Conservation (phyloP, 2,888 invertebrate species). For the Coelinius sp. region DNA sequence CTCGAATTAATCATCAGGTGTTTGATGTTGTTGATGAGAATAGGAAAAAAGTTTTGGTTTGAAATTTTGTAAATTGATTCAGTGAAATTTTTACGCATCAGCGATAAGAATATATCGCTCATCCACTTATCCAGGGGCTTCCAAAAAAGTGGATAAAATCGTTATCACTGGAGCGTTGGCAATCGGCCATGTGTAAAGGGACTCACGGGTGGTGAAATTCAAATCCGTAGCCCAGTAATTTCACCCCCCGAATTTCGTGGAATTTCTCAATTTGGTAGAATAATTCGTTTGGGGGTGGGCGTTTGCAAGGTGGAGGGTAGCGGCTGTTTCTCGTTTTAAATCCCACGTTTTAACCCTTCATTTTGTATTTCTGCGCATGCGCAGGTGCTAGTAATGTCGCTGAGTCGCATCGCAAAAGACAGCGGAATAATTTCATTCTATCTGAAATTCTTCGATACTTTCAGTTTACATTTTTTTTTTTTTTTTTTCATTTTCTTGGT, state of each 20-base stretch:
- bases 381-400: neutral
- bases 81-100: constrained; percentile 19
- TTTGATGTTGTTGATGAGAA: too few relatives aligned
- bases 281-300: neutral
- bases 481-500: constrained; percentile 1
- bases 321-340: neutral
- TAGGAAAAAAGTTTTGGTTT: too few relatives aligned
- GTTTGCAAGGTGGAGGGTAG: neutral
- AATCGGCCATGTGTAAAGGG: constrained; percentile 2
- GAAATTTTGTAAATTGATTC: too few relatives aligned
- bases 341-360: neutral
- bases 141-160: constrained; percentile 48
- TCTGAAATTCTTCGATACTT: neutral
- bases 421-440: neutral
- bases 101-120: constrained; percentile 50
- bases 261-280: constrained; percentile 45
- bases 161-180: constrained; percentile 58
- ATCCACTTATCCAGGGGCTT: constrained; percentile 46
- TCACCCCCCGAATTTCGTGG: constrained; percentile 54
- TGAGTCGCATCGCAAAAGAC: constrained; percentile 1
- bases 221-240: constrained; percentile 52
- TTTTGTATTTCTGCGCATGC: neutral
- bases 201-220: constrained; percentile 23
- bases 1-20: too few relatives aligned
- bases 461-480: neutral